Percentiles rank a stretch among this genome's conserved stretches.
These are phyloP conservation scores for cattle (Bos taurus) DNA, from an alignment of 2,113 vertebrate genomes.

Conservation along the genomic window ARS-UCD2.0 NC_037333.1:52683001-52683500, in stretches of 20 bases:
- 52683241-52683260: background rate
- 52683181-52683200: background rate
- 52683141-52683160: background rate
- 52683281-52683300: background rate
- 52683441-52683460: background rate
- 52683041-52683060: rapidly evolving
- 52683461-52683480: background rate
- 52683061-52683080: background rate
- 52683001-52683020: background rate
- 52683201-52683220: background rate
- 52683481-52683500: background rate
- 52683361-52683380: background rate
- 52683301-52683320: background rate
- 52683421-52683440: background rate
- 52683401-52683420: background rate
- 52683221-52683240: background rate
- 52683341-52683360: background rate
- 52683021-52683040: background rate
- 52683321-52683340: background rate
- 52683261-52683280: background rate
- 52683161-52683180: background rate
- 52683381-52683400: background rate
- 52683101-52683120: background rate
- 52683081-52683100: background rate
- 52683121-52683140: background rate